Percentiles rank a stretch among this genome's conserved stretches.
These are phyloP conservation scores for Alca torda DNA, from an alignment of 2,797 vertebrate species.

Conservation along the genomic window DNA sequence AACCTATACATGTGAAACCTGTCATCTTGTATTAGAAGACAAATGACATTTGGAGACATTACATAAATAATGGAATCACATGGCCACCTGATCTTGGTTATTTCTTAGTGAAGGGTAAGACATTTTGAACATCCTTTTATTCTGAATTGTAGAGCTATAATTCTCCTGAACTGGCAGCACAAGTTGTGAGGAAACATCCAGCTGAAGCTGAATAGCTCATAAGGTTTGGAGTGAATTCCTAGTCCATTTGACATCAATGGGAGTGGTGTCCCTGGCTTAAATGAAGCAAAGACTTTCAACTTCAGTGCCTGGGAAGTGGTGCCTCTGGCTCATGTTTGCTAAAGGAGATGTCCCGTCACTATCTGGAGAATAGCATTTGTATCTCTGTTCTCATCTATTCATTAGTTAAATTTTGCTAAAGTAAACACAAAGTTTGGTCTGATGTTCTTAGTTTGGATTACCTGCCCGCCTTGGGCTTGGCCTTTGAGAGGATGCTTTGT, in stretches of 20 bases:
- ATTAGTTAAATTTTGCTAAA: background rate
- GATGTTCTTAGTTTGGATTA: background rate
- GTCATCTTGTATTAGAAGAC: conserved; percentile 71
- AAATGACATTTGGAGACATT: conserved; percentile 70
- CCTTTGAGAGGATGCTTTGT: background rate
- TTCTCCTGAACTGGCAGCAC: conserved; percentile 3
- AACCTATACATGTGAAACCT: conserved; percentile 66
- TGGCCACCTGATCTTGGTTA: conserved; percentile 70
- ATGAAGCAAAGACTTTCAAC: background rate
- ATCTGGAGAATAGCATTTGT: background rate
- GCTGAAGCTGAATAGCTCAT: background rate
- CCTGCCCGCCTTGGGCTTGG: background rate
- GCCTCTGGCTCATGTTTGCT: background rate
- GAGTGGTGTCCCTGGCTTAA: background rate
- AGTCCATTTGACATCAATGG: background rate
- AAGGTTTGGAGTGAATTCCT: background rate
- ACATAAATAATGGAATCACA: conserved; percentile 73
- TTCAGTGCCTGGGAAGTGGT: background rate
- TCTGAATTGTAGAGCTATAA: conserved; percentile 34
- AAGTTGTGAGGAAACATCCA: background rate
- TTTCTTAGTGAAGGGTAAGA: conserved; percentile 57
- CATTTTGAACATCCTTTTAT: conserved; percentile 12
- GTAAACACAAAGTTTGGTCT: background rate
- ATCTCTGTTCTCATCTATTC: background rate
- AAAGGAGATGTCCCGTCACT: background rate